These are phyloP conservation scores for Zeus faber DNA, from an alignment of 2,113 vertebrate species.

Conservation along the genomic window DNA sequence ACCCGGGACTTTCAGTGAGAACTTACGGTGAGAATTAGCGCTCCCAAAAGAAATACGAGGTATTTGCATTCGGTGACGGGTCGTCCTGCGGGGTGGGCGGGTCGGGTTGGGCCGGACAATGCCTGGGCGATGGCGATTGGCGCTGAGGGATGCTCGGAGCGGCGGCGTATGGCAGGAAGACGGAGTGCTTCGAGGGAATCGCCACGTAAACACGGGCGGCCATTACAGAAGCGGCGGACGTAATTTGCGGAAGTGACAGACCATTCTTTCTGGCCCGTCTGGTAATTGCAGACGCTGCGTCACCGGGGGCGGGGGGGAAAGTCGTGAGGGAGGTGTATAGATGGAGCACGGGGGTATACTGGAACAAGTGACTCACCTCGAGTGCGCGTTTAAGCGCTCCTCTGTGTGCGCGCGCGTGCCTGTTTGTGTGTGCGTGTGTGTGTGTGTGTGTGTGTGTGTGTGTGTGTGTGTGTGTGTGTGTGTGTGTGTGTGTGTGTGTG, in stretches of 20 bases:
- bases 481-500: neutral
- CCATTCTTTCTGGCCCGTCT: conserved; percentile 45
- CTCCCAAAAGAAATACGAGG: no score
- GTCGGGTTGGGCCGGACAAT: no score
- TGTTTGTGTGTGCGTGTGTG: conserved; percentile 1
- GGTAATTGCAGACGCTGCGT: conserved; percentile 56
- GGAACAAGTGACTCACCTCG: no score
- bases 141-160: no score
- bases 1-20: no score
- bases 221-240: conserved; percentile 50
- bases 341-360: no score
- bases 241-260: conserved; percentile 54
- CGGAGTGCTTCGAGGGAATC: conserved; percentile 40
- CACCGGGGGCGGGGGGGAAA: conserved; percentile 33
- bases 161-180: no score
- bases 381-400: no score
- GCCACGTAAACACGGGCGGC: conserved; percentile 53
- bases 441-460: neutral
- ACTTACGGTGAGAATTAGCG: no score
- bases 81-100: no score
- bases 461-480: neutral
- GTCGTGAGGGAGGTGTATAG: conserved; percentile 3
- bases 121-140: no score
- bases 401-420: neutral
- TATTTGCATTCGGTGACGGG: no score